Evolutionary conservation across 2,113 vertebrate genomes (phyloP), one percentile per base, ranked within the genome.

Genomic region (Fukomys damarensis): DNA sequence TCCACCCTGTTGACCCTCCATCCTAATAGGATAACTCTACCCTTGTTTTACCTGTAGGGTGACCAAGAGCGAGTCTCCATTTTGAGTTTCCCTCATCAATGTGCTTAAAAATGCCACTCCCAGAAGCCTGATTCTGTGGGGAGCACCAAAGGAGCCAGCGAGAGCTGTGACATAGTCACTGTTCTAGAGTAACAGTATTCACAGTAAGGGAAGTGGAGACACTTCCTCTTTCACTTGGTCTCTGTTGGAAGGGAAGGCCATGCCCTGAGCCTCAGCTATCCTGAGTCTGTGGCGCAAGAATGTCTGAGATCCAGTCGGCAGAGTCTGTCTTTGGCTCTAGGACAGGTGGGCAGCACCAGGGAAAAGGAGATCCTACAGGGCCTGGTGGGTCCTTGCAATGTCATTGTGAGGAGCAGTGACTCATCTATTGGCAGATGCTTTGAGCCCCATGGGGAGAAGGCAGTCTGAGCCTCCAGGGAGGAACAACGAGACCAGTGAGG

Each of bases 131-230:
- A 46, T 41, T 46, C 17, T 38, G 52, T 7, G 10, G 13, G 26
- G 66, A 76, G n/a, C 43, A 41, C 11, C 65, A 22, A 19, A 32
- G 30, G 14, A n/a, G 61, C n/a, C 86, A 38, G 11, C 7, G 13
- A 56, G 6, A 41, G 58, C 12, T 56, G n/a, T 20, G 4, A 1
- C 14, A 22, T 3, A 2, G 59, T 16, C 38, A 17, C 41, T 20
- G 43, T 72, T n/a, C 35, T 22, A 35, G 89, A 66, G 30, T 4
- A 38, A 24, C 9, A 0, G 1, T 0, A 38, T 30, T 30, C 5
- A 1, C 2, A 0, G 4, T 4, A 28, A 35, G 14, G 0, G 0
- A 4, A 5, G 35, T 4, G 0, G 17, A 6, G 52, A 16, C 5
- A 0, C 28, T 19, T 79, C 5, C 6, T 16, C 54, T 0, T 0